Percentiles rank a stretch among this genome's conserved stretches.
Evolutionary conservation across 2,888 invertebrate genomes (phyloP).

Genomic region (Therioaphis trifolii): DNA sequence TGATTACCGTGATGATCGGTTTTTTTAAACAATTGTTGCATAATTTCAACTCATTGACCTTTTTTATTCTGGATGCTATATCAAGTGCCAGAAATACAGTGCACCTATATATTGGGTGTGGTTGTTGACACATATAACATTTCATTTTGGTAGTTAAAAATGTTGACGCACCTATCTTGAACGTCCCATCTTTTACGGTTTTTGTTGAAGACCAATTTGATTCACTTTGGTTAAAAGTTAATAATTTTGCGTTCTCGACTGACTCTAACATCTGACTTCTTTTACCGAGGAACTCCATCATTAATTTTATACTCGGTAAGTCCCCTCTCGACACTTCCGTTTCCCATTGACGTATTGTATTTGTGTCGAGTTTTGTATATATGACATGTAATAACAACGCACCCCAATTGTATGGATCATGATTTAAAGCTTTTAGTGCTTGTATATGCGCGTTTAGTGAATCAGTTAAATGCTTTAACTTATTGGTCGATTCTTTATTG

Average conservation of each 20-base stretch:
- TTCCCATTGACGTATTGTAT: not conserved
- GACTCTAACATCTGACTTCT: constrained; percentile 11
- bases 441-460: not conserved
- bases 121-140: constrained; percentile 28
- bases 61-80: not conserved
- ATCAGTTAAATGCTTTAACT: not conserved
- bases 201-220: not conserved
- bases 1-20: not conserved
- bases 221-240: not conserved
- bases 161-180: not conserved
- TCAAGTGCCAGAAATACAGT: not conserved
- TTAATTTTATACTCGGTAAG: not conserved
- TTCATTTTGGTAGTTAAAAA: constrained; percentile 10
- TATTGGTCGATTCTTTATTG: constrained; percentile 2
- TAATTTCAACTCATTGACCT: constrained; percentile 8
- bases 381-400: constrained; percentile 9
- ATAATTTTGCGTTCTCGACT: not conserved
- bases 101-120: constrained; percentile 20
- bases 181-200: not conserved
- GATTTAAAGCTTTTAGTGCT: not conserved
- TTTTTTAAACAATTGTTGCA: constrained; percentile 43
- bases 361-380: not conserved
- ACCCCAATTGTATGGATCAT: not conserved
- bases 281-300: not conserved
- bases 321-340: not conserved